Evolutionary conservation across 2,113 vertebrate species (phyloP).

Genomic region (Charadrius vociferus): DNA sequence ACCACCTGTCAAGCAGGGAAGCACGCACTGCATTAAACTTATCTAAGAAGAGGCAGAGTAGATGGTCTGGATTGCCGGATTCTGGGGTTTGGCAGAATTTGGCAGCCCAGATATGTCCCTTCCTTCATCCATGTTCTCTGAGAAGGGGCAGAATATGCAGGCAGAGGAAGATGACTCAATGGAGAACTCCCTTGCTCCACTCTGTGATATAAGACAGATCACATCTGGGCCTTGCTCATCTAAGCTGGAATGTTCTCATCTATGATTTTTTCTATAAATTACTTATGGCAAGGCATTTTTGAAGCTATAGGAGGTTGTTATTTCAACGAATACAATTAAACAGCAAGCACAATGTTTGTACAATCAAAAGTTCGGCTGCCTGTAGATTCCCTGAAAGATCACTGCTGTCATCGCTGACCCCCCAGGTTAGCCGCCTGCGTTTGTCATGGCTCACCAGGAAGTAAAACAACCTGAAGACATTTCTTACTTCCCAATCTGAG

Average conservation of each 20-base stretch:
- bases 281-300: neutral
- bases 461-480: neutral
- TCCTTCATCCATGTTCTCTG: neutral
- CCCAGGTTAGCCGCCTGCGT: rapidly evolving
- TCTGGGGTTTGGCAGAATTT: neutral
- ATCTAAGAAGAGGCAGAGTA: neutral
- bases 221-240: neutral
- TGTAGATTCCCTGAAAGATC: neutral
- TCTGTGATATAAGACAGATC: neutral
- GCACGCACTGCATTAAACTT: neutral
- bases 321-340: neutral
- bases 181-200: neutral
- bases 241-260: neutral
- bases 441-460: neutral
- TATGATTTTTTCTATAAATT: neutral
- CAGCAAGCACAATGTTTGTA: neutral
- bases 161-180: neutral
- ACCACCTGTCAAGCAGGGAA: neutral
- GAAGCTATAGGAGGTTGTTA: neutral
- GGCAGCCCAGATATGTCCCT: neutral
- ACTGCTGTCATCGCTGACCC: neutral
- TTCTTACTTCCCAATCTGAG: neutral
- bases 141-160: neutral
- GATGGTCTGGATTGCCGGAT: neutral
- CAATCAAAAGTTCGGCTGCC: neutral